phyloP scores from a whole-genome alignment of 2,113 vertebrate species.

The Megaceryle maxima region DNA sequence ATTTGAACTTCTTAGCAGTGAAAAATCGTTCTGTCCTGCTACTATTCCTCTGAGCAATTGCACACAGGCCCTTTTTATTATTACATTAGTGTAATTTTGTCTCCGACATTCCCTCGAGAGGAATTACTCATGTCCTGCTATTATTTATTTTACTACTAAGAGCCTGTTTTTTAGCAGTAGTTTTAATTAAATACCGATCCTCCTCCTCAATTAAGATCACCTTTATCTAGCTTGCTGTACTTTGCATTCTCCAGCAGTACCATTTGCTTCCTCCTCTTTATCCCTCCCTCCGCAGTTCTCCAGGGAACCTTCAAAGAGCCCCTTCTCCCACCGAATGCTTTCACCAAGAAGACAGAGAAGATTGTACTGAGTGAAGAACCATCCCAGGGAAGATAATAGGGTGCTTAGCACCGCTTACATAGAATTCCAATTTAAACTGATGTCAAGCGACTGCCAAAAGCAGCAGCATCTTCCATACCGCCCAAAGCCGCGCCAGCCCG shows the following conservation, averaged over 20 bases:
- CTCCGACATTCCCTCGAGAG: not conserved
- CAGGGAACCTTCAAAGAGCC: not conserved
- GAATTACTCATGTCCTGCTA: conserved; percentile 47
- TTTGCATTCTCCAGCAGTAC: not conserved
- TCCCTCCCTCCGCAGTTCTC: not conserved
- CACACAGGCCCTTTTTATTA: conserved; percentile 16
- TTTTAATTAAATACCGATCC: conserved; percentile 52
- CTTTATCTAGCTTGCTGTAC: not conserved
- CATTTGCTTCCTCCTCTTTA: not conserved
- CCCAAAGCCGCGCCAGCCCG: not conserved
- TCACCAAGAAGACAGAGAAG: not conserved
- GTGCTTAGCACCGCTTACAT: not conserved
- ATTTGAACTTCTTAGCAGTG: conserved; percentile 17
- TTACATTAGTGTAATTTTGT: conserved; percentile 41
- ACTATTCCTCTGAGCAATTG: conserved; percentile 11
- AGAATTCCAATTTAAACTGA: not conserved
- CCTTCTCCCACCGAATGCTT: not conserved
- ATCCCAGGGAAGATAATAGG: not conserved
- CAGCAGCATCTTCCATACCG: not conserved
- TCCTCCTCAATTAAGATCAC: conserved; percentile 38
- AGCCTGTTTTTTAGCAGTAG: not conserved
- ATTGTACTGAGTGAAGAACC: not conserved
- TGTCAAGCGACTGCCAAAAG: not conserved
- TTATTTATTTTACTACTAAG: conserved; percentile 49
- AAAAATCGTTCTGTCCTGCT: not conserved